Conservation (phyloP, 2,797 vertebrate species). For the Sternotherus odoratus region DNA sequence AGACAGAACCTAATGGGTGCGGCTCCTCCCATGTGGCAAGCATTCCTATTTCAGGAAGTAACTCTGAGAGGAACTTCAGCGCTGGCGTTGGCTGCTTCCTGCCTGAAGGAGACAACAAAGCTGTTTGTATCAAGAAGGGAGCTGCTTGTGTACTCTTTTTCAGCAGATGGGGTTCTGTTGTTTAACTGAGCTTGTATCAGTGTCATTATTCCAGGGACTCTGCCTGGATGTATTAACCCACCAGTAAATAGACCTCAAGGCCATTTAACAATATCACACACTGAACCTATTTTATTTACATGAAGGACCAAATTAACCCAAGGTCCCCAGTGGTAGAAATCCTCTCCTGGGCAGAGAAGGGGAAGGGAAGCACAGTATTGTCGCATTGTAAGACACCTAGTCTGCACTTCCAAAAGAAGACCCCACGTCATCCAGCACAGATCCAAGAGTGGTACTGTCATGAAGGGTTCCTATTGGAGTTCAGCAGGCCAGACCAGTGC, state of each 20-base stretch:
- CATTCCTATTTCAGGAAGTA: not conserved
- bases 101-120: not conserved
- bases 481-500: not conserved
- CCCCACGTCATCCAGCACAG: not conserved
- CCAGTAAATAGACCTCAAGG: not conserved
- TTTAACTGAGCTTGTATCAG: not conserved
- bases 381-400: rapidly evolving
- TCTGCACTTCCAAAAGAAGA: not conserved
- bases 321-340: not conserved
- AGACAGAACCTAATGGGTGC: not conserved
- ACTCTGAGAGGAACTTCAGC: not conserved
- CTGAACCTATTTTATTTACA: not conserved
- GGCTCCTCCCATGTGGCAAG: not conserved
- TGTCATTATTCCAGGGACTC: not conserved
- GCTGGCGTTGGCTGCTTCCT: not conserved
- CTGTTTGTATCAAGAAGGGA: not conserved
- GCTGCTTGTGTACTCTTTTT: not conserved
- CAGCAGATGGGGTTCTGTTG: not conserved
- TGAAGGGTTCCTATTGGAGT: not conserved
- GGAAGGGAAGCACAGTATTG: not conserved
- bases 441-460: not conserved
- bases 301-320: not conserved
- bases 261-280: not conserved
- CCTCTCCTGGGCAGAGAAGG: not conserved
- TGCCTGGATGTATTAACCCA: not conserved